Conservation (phyloP, 1,140 invertebrate genomes). For the Laupala kohalensis region DNA sequence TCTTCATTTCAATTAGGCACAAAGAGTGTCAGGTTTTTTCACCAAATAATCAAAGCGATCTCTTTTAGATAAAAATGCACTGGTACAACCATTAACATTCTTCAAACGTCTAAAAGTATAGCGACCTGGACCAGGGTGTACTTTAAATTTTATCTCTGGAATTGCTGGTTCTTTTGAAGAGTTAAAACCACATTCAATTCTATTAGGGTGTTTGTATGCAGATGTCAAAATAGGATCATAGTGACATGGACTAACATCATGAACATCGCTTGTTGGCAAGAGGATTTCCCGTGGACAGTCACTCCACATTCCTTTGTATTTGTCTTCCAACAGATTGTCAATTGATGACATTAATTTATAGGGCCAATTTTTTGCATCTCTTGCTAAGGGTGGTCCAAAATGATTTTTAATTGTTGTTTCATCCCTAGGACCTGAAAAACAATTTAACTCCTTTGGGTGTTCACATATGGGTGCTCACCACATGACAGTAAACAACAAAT, state of each 20-base stretch:
- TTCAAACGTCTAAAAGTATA: background rate
- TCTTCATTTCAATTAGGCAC: no score
- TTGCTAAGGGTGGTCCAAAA: background rate
- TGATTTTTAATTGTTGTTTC: background rate
- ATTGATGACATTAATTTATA: background rate
- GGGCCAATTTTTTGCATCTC: background rate
- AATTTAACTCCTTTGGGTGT: no score
- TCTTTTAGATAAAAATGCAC: background rate
- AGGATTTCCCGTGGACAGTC: background rate
- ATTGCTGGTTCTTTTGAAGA: background rate
- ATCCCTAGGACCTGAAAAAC: background rate
- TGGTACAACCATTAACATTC: background rate
- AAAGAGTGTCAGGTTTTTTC: no score
- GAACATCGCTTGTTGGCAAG: background rate
- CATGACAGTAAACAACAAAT: no score
- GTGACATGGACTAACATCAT: background rate
- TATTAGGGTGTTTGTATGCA: background rate
- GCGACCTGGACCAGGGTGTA: background rate
- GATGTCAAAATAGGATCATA: background rate
- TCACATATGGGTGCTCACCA: no score
- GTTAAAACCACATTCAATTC: background rate
- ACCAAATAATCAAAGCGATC: background rate
- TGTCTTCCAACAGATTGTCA: background rate
- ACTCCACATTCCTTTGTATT: background rate
- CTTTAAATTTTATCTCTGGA: background rate